Evolutionary conservation across 1,140 invertebrate species (phyloP), one percentile per base, ranked within the genome.

Genomic region (Brachionus plicatilis): DNA sequence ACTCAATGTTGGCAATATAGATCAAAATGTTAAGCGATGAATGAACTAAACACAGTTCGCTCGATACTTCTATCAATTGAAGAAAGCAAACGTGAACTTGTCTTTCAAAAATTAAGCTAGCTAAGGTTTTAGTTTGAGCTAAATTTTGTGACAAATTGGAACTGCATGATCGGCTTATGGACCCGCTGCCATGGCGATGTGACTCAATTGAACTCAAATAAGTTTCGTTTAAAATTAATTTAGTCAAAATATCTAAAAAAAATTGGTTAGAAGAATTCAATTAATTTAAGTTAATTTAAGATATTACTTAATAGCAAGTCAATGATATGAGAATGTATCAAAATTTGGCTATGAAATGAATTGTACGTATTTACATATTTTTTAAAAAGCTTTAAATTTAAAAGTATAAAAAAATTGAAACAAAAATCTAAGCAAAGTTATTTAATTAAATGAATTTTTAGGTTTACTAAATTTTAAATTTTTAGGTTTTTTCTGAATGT

Each of bases 1-100:
- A 82, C 79, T 82, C 79, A 17, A 65, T 65, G 7, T 60, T 82
- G n/a, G 53, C 53, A n/a, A 82, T 65, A 27, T 82, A 45, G 53
- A 82, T 65, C 20, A 82, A 17, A 60, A 47, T 45, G 45, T 66
- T 82, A 12, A 82, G 53, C 14, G 79, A 29, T 9, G 79, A 60
- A 45, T 82, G 53, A 27, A 82, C 37, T 14, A 82, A n/a, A 45
- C 53, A 65, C 12, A 82, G 12, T 41, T 82, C 79, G 24, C 65
- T 68, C 14, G 79, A 82, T 12, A 33, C 24, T 47, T 82, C 79
- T 6, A 82, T 17, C 24, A 82, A 60, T 65, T 82, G 53, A 24
- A 82, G 20, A 37, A 82, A n/a, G 29, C 53, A 24, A 45, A 82
- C 37, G 37, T 82, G 79, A 29, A 82, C 3, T 45, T 60, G n/a